Evolutionary conservation across 2,797 vertebrate species (phyloP), one percentile per base, ranked within the genome.

Genomic region (Sebastes baramenuke): DNA sequence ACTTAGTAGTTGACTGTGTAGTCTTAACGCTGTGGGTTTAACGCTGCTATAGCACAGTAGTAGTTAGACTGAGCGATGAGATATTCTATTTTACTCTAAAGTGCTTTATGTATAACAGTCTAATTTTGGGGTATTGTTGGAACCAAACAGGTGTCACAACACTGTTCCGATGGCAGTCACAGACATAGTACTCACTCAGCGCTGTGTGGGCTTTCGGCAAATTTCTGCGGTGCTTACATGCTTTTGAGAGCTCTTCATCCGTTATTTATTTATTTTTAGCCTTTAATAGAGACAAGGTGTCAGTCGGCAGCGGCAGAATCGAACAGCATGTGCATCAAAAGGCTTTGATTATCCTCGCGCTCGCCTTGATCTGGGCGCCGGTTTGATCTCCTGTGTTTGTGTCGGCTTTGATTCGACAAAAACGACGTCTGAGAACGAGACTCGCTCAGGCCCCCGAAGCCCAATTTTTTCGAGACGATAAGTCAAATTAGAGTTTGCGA

Each of bases 351-450:
- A 74, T 67, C 34, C 56, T 72, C 74, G 38, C n/a, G 27, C 61
- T 84, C 13, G 7, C 82, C 80, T 91, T 91, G 81, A 88, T 90
- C 72, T 81, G 49, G 69, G 78, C 59, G 2, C 70, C 42, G 9
- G 83, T 82, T 89, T 89, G 81, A 91, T 90, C 79, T 81, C 36
- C 11, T 5, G 29, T 69, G 59, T 85, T 82, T 88, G 74, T 73
- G 30, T 66, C 38, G 5, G 73, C 83, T 81, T 77, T 81, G 56
- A 87, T 88, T 84, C 14, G 56, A 67, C 58, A 36, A 81, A 59
- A 76, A 56, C 4, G 1, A 79, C 42, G 32, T 60, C 66, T 75
- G 72, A 81, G 72, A 65, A 74, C 69, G 42, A 77, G 49, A 54
- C 55, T 56, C 38, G 11, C 30, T 2, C 5, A 66, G 52, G 55